phyloP scores from a whole-genome alignment of 2,113 vertebrate species.

The human (Homo sapiens) region GRCh38 chr14:79629001-79629500 shows the following conservation, averaged over 20 bases:
- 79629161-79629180: background rate
- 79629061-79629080: background rate
- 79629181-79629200: conserved; percentile 40
- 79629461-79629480: conserved; percentile 49
- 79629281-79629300: background rate
- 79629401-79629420: conserved; percentile 60
- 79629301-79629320: background rate
- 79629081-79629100: background rate
- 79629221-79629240: too few relatives aligned
- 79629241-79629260: background rate
- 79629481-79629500: conserved; percentile 80
- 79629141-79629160: background rate
- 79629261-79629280: conserved; percentile 44
- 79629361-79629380: conserved; percentile 62
- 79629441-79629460: conserved; percentile 36
- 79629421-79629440: conserved; percentile 68
- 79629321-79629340: conserved; percentile 1
- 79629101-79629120: background rate
- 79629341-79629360: conserved; percentile 52
- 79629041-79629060: background rate
- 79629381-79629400: conserved; percentile 60
- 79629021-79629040: background rate
- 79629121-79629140: background rate
- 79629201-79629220: background rate
- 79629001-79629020: background rate